phyloP scores from a whole-genome alignment of 2,113 vertebrate genomes.

The Tympanuchus pallidicinctus region DNA sequence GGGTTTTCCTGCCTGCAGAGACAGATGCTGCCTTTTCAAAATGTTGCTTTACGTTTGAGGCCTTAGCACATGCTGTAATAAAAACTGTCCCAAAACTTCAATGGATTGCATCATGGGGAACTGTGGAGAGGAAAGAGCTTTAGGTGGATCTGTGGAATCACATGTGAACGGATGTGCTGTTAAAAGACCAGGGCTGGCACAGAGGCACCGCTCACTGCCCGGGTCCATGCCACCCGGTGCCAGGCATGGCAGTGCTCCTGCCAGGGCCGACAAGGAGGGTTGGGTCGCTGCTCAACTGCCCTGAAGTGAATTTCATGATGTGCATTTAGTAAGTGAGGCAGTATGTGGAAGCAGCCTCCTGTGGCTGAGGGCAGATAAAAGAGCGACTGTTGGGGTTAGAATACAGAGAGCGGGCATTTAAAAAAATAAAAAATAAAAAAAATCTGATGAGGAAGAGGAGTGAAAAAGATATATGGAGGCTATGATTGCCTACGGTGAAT shows the following conservation, averaged over 20 bases:
- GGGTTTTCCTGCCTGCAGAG: conserved; percentile 65
- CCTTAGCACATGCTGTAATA: conserved; percentile 51
- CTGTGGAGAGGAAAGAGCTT: conserved; percentile 39
- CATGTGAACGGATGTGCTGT: conserved; percentile 2
- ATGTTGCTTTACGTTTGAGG: conserved; percentile 38
- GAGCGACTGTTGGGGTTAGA: neutral
- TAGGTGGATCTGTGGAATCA: conserved; percentile 54
- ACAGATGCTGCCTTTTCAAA: conserved; percentile 50
- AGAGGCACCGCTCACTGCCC: neutral
- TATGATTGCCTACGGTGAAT: neutral
- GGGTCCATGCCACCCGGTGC: neutral
- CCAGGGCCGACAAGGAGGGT: neutral
- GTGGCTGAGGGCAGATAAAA: neutral
- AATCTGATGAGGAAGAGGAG: neutral
- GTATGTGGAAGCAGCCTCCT: rapidly evolving
- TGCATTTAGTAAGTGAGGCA: neutral
- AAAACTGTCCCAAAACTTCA: conserved; percentile 63
- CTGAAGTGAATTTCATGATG: neutral
- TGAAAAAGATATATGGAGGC: neutral
- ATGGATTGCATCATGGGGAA: conserved; percentile 41
- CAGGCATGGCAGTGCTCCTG: neutral
- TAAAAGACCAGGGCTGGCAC: neutral
- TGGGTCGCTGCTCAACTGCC: neutral
- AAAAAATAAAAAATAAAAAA: neutral
- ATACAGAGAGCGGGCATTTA: neutral